These are phyloP conservation scores for Conomelus anceps DNA, from an alignment of 2,888 invertebrate genomes.

Conservation along the genomic window DNA sequence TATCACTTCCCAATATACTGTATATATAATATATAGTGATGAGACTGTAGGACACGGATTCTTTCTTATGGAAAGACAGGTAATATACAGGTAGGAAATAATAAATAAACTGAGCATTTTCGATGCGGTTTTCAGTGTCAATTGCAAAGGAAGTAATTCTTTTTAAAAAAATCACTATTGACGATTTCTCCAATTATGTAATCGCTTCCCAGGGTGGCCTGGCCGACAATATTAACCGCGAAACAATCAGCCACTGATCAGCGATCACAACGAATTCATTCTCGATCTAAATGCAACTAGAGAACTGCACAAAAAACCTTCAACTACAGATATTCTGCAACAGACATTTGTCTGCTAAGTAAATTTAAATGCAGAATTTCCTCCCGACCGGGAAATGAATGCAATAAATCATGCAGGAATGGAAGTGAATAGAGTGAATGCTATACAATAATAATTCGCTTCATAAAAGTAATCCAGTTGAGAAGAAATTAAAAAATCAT, in stretches of 20 bases:
- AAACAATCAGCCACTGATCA: not conserved
- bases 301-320: not conserved
- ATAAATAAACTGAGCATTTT: not conserved
- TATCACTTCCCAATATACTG: no score
- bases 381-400: not conserved
- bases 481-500: not conserved
- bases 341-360: not conserved
- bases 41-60: no score
- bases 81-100: not conserved
- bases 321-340: not conserved
- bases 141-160: not conserved
- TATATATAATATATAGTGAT: no score
- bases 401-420: no score
- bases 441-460: not conserved
- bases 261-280: not conserved
- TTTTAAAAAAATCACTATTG: not conserved
- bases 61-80: no score
- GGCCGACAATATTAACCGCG: not conserved
- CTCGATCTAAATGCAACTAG: not conserved
- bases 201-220: not conserved
- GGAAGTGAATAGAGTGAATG: no score
- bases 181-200: not conserved
- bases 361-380: not conserved
- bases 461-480: not conserved
- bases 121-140: not conserved